Percentiles rank a stretch among this genome's conserved stretches.
Evolutionary conservation across 2,888 invertebrate genomes (phyloP).

Genomic region (Loripinus fragilis): DNA sequence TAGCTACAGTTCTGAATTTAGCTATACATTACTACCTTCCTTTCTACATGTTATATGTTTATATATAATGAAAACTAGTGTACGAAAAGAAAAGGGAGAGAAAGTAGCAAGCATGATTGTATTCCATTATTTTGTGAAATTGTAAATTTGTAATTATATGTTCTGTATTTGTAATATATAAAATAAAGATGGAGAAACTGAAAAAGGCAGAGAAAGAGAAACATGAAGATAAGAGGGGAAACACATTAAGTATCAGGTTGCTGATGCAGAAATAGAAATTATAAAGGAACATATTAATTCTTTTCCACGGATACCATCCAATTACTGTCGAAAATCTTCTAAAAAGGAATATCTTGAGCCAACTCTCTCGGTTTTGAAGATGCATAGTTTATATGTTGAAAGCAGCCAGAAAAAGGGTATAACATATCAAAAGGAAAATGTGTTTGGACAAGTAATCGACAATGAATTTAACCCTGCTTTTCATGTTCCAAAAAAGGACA

Average conservation of each 20-base stretch:
- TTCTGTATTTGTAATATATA: no score
- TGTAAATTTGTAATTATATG: no score
- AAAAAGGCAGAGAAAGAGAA: conserved; percentile 7
- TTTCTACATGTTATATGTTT: no score
- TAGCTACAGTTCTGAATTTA: no score
- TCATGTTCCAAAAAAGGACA: conserved; percentile 25
- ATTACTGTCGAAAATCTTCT: conserved; percentile 21
- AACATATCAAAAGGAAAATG: neutral
- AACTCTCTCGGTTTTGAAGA: conserved; percentile 18
- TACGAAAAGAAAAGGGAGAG: no score
- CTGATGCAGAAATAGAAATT: conserved; percentile 1
- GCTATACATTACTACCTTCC: no score
- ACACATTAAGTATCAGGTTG: neutral
- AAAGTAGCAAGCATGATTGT: no score
- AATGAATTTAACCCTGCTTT: conserved; percentile 25
- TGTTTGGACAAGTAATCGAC: conserved; percentile 22
- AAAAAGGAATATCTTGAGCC: conserved; percentile 24
- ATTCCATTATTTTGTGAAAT: no score
- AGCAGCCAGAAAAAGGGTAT: conserved; percentile 6
- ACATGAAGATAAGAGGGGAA: conserved; percentile 23
- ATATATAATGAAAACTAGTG: no score
- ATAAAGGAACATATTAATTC: conserved; percentile 32
- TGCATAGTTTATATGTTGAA: conserved; percentile 24
- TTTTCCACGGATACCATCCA: conserved; percentile 24
- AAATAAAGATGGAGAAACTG: no score